Percentiles rank a stretch among this genome's conserved stretches.
Conservation (phyloP, 2,113 vertebrate genomes). For the Scortum barcoo region DNA sequence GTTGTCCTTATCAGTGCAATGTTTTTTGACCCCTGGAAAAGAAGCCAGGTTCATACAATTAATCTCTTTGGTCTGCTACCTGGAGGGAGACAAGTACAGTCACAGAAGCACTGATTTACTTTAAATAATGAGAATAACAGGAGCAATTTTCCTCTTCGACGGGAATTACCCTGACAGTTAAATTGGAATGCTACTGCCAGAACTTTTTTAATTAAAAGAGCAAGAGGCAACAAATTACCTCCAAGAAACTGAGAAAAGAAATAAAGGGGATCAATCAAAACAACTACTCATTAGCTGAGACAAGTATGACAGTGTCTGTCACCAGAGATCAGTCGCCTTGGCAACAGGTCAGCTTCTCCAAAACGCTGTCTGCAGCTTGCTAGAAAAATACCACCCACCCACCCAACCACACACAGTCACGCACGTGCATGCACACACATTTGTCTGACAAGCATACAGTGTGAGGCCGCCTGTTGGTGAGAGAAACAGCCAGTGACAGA, state of each 20-base stretch:
- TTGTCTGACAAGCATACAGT: conserved; percentile 25
- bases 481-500: conserved; percentile 64
- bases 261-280: conserved; percentile 66
- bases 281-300: conserved; percentile 47
- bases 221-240: conserved; percentile 21
- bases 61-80: conserved; percentile 15
- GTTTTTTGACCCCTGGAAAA: conserved; percentile 17
- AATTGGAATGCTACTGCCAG: conserved; percentile 55
- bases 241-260: conserved; percentile 38
- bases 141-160: conserved; percentile 32
- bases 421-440: conserved; percentile 10
- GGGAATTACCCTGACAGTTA: conserved; percentile 58
- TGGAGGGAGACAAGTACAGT: background rate
- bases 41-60: conserved; percentile 19
- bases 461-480: conserved; percentile 37
- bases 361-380: conserved; percentile 40
- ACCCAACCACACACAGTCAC: background rate
- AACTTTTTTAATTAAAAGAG: conserved; percentile 45
- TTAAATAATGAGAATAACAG: conserved; percentile 41
- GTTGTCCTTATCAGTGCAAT: background rate
- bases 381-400: background rate
- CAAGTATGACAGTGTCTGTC: conserved; percentile 31
- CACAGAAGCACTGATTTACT: conserved; percentile 32
- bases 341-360: conserved; percentile 76
- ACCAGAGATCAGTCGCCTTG: conserved; percentile 70